Base-by-base conservation (phyloP, 2,888 invertebrate species). In the Chrysina gloriosa region DNA sequence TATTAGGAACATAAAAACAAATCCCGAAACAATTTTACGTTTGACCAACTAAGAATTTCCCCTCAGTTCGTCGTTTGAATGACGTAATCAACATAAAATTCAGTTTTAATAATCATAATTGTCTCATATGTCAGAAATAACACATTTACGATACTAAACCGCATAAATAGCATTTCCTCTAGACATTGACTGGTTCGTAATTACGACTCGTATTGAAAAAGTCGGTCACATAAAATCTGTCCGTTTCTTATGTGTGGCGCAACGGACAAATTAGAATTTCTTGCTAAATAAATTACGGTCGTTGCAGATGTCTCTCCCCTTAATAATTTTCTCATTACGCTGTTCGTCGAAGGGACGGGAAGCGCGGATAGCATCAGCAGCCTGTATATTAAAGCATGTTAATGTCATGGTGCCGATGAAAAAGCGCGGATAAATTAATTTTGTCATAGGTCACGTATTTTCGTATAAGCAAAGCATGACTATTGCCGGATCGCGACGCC, bases 201-300 rank as follows among this genome's bases (percentile, higher is more conserved):
- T 45, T 21, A 45, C 21, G 45, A 45, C 19, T 7, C 45, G 19
- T 7, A 1, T 21, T 1, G 9, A 45, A 45, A 45, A 39, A n/a
- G 4, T n/a, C 14, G 21, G 21, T 45, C 21, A n/a, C 21, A 45
- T 9, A 7, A 45, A 9, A 2, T 6, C 19, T n/a, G 5, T 9
- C n/a, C 2, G 21, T 45, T 6, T 45, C 21, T 45, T 45, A 21
- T 21, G 45, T 2, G 31, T 19, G 54, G 29, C 48, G 25, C 25
- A 25, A 25, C 27, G 6, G 58, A 56, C 36, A 58, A 66, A 58
- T 56, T 66, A 36, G 47, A 63, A 63, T 67, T 67, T 63, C 52
- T 67, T 67, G 63, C 34, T 56, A 67, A 67, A 50, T 31, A 63
- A 63, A 67, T 67, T 67, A 63, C 63, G 42, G 47, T 42, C 45